Evolutionary conservation across 2,797 vertebrate species (phyloP).

Genomic region (Gouania willdenowi): DNA sequence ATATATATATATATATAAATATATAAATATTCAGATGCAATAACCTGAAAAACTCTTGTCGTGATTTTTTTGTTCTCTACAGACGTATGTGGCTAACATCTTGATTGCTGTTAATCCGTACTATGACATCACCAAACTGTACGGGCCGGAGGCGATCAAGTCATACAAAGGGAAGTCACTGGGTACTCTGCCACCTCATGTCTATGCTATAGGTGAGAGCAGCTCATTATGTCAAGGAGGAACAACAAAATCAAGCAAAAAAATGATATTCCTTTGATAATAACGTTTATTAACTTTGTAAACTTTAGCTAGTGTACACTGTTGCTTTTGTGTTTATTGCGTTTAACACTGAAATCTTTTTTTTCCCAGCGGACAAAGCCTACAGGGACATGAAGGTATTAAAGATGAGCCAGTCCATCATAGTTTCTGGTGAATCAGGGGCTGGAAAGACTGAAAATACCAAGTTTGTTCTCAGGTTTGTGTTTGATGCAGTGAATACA

Average conservation of each 20-base stretch:
- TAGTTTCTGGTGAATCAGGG: slow-evolving; percentile 97
- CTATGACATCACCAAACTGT: slow-evolving; percentile 92
- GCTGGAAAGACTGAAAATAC: slow-evolving; percentile 99
- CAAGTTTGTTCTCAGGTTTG: slow-evolving; percentile 95
- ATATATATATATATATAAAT: too few relatives aligned
- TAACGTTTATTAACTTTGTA: too few relatives aligned
- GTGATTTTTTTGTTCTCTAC: slow-evolving; percentile 29
- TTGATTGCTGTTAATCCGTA: slow-evolving; percentile 98
- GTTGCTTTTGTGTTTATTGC: too few relatives aligned
- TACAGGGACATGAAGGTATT: slow-evolving; percentile 98
- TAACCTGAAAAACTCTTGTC: neutral
- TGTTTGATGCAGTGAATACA: too few relatives aligned
- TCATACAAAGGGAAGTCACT: slow-evolving; percentile 90
- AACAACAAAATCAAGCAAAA: too few relatives aligned
- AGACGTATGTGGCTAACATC: slow-evolving; percentile 98
- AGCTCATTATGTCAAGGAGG: too few relatives aligned
- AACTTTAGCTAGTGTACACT: too few relatives aligned
- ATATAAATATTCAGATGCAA: slow-evolving; percentile 9
- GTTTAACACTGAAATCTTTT: neutral
- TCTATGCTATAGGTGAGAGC: slow-evolving; percentile 90
- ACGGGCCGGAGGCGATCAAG: slow-evolving; percentile 86
- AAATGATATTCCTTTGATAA: too few relatives aligned
- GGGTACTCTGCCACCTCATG: slow-evolving; percentile 91
- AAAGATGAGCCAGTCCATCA: slow-evolving; percentile 97
- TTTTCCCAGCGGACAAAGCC: slow-evolving; percentile 88